Evolutionary conservation across 2,797 vertebrate species (phyloP).

Genomic region (Paramormyrops hopkinsi): DNA sequence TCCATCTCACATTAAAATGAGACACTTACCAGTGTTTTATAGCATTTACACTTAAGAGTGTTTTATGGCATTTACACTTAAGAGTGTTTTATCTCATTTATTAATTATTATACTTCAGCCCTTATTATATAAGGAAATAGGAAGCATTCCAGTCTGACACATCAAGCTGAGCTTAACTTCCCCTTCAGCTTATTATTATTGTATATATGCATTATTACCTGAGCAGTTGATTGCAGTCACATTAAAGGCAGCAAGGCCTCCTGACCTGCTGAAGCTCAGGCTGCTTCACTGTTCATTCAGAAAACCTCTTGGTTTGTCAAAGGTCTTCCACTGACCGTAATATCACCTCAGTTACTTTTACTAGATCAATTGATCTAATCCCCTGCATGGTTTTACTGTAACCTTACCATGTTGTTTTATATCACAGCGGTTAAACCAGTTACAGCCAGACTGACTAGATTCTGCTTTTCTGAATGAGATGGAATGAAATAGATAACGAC

Average conservation of each 20-base stretch:
- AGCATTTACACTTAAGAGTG: neutral
- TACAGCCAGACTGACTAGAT: neutral
- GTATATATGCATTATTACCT: slow-evolving; percentile 31
- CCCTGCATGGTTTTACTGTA: neutral
- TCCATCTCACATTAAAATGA: neutral
- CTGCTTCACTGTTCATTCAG: neutral
- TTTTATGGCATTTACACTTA: neutral
- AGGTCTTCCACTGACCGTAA: slow-evolving; percentile 38
- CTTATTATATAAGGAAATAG: neutral
- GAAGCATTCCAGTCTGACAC: neutral
- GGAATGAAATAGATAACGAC: neutral
- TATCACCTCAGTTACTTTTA: slow-evolving; percentile 13
- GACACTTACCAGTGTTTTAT: too few species aligned
- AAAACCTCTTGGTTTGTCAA: slow-evolving; percentile 49
- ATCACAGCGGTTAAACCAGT: neutral
- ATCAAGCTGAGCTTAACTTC: neutral
- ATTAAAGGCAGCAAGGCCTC: slow-evolving; percentile 27
- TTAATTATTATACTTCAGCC: neutral
- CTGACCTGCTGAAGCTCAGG: slow-evolving; percentile 53
- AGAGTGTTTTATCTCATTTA: neutral
- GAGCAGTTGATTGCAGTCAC: slow-evolving; percentile 40
- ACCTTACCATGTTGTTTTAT: neutral
- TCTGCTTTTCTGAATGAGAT: neutral
- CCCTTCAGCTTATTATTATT: neutral
- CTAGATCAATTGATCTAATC: neutral